A percentile compares a stretch with the other conserved stretches of the same genome.
These are phyloP conservation scores for Spilarctia lutea DNA, from an alignment of 2,888 invertebrate genomes.

Conservation along the genomic window DNA sequence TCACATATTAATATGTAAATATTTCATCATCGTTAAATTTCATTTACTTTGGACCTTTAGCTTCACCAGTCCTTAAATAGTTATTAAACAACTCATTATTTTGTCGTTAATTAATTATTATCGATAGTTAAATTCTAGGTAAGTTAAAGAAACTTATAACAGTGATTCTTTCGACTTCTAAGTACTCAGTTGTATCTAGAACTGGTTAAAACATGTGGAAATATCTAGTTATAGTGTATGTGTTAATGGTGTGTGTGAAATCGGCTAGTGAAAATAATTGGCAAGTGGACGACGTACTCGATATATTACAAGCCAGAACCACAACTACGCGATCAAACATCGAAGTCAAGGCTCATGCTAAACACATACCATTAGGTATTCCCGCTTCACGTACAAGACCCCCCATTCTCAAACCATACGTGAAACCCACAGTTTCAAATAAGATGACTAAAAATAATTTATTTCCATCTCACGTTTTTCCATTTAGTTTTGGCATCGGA, in stretches of 20 bases:
- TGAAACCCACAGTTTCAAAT: background rate
- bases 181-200: slow-evolving; percentile 9
- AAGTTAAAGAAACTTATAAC: slow-evolving; percentile 4
- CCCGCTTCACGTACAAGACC: background rate
- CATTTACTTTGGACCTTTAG: background rate
- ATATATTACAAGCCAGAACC: slow-evolving; percentile 26
- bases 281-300: slow-evolving; percentile 36
- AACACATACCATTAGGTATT: slow-evolving; percentile 3
- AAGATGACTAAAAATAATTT: slow-evolving; percentile 16
- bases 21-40: too few species aligned
- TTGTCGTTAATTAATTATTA: slow-evolving; percentile 2
- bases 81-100: background rate
- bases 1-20: too few species aligned
- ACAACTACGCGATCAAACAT: background rate
- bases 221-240: slow-evolving; percentile 19
- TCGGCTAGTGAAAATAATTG: slow-evolving; percentile 19
- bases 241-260: slow-evolving; percentile 11
- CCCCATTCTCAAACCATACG: background rate
- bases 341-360: background rate
- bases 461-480: slow-evolving; percentile 16
- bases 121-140: background rate
- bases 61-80: background rate
- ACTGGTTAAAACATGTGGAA: slow-evolving; percentile 6
- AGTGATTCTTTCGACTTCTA: slow-evolving; percentile 21
- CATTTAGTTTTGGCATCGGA: slow-evolving; percentile 10